Base-by-base conservation (phyloP, 2,113 vertebrate genomes). In the Lepidiolamprologus cunningtoni region DNA sequence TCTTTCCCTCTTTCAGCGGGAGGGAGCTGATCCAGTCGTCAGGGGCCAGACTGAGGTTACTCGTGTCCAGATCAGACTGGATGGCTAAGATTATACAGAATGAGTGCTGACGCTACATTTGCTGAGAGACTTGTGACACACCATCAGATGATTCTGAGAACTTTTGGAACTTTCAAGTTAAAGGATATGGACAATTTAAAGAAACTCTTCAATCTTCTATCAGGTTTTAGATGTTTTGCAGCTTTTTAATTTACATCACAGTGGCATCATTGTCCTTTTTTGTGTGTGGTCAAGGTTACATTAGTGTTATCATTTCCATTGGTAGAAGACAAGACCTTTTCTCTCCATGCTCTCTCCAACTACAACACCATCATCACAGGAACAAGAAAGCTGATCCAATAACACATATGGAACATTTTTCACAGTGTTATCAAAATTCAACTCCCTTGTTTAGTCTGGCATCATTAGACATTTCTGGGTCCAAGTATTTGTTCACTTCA, bases 21-120 rank as follows among this genome's bases (percentile, higher is more conserved):
- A 95, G 94, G 81, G 95, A 97, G 21, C 91, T 97, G 89, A 96
- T 97, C 90, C 94, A 96, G 88, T 90, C 92, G 2, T 96, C 96
- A 6, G 96, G 96, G 2, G 92, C 95, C 58, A 94, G 81, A 28
- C 94, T 95, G 78, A 94, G 93, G 81, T 83, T 97, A 31, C 93
- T 97, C 76, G 90, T 97, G 89, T 90, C 95, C 54, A 92, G 94
- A 55, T 94, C 95, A 2, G 82, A 94, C 26, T 90, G 89, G 86
- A 84, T 81, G 89, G 40, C 88, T 5, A 84, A 93, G 68, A 80
- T 91, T 31, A 17, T 89, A 7, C 73, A 81, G 31, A 83, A 86
- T 9, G 92, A 92, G 40, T 90, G 89, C 89, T 96, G 92, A 95
- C 9, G 8, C 8, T 13, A 3, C 19, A 9, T 7, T 88, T 28